Base-by-base conservation (phyloP, 2,797 vertebrate genomes). In the Coreius guichenoti region DNA sequence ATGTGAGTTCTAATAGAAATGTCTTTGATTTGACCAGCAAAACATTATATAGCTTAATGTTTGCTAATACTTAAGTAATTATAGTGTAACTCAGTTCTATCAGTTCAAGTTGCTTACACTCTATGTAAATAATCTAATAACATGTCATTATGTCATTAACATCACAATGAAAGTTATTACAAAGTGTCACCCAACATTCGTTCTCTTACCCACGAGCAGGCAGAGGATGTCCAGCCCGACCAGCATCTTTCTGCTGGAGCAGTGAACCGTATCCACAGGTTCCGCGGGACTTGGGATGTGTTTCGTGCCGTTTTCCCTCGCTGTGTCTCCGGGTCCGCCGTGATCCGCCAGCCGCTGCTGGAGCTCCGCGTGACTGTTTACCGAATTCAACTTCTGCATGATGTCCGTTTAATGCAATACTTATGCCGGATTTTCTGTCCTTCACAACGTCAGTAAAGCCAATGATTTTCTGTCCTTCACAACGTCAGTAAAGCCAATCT, bases 181-280 rank as follows among this genome's bases (percentile, higher is more conserved):
- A 56, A 19, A 12, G 13, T 78, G 5, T 79, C 58, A 29, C 3
- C 43, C 79, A 81, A 16, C 47, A 17, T n/a, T 80, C 12, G 36
- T 8, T 33, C 36, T 84, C 95, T 95, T 93, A 96, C 95, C 95
- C 58, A 96, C 92, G 89, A 75, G 90, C 6, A 96, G 91, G 84
- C 95, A 96, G 26, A 96, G 88, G 56, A 96, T 31, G 94, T 96
- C 95, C 93, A 95, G 88, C 33, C 90, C 87, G 83, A 96, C 95
- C 36, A 95, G 94, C 93, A 96, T 94, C 93, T 89, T 94, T 82
- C 93, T 91, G 90, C 93, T 94, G 90, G 92, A 94, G 87, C 93
- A 95, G 13, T 93, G 83, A 19, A 92, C 87, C 65, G 69, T 89
- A 74, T 92, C 90, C 69, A 88, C 92, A 1, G 90, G 82, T 9